A percentile compares a stretch with the other conserved stretches of the same genome.
Evolutionary conservation across 1,140 invertebrate genomes (phyloP).

Genomic region (Melitaea cinxia): DNA sequence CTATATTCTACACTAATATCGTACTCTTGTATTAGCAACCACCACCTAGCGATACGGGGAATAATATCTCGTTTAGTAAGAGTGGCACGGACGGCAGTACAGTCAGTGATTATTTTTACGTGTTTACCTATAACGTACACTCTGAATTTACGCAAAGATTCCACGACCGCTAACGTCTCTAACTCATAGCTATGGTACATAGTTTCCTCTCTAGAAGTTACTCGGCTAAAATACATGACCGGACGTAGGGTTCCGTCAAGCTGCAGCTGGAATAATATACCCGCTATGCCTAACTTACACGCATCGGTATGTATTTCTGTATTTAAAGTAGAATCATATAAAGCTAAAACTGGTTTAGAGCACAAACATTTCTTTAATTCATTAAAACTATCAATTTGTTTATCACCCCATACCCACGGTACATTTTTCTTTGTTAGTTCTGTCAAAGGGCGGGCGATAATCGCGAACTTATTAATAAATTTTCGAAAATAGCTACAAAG

Average conservation of each 20-base stretch:
- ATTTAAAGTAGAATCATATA: neutral
- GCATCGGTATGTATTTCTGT: neutral
- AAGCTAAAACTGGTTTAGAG: neutral
- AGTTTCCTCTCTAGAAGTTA: conserved; percentile 33
- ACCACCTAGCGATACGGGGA: conserved; percentile 61
- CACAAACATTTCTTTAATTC: too few species aligned
- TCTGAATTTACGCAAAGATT: conserved; percentile 53
- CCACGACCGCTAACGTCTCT: conserved; percentile 37
- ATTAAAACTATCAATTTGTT: too few species aligned
- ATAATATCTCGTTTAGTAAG: conserved; percentile 52
- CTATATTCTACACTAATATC: neutral
- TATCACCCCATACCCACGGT: too few species aligned
- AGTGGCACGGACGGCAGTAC: conserved; percentile 49
- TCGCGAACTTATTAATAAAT: too few species aligned
- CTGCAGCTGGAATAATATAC: neutral
- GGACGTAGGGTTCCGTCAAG: neutral
- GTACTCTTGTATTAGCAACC: conserved; percentile 35
- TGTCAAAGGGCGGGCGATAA: too few species aligned
- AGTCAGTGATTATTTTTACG: conserved; percentile 57
- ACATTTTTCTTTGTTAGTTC: too few species aligned
- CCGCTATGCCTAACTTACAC: neutral
- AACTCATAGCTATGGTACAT: conserved; percentile 37
- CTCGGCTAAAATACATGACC: conserved; percentile 34
- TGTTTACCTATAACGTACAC: conserved; percentile 53
- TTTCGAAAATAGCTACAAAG: too few species aligned